These are phyloP conservation scores for Nesometra sesokonis DNA, from an alignment of 35 echinoderm and acorn worm species.

Conservation along the genomic window DNA sequence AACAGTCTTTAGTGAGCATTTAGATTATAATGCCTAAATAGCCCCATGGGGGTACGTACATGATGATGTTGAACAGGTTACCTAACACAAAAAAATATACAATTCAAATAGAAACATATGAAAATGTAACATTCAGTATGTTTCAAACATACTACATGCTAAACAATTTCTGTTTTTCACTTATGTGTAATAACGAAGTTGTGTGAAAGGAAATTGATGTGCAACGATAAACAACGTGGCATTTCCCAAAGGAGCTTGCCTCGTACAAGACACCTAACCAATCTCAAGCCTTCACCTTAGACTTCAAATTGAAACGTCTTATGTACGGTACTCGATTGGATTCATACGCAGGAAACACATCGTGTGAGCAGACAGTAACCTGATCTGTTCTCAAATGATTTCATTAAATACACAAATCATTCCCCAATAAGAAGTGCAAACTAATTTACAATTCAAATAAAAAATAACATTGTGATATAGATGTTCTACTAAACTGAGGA, in stretches of 20 bases:
- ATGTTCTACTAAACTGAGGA: background rate
- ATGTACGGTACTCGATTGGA: background rate
- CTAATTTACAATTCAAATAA: no score
- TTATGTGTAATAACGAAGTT: background rate
- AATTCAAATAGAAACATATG: no score
- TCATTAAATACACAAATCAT: background rate
- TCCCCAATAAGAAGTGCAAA: background rate
- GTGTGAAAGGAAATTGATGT: background rate
- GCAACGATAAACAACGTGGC: background rate
- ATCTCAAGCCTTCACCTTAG: background rate
- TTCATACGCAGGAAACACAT: background rate
- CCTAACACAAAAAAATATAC: no score
- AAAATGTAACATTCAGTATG: background rate
- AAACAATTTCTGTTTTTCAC: background rate
- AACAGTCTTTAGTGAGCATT: no score
- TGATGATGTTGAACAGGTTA: no score
- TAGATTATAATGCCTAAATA: no score
- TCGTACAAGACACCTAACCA: background rate
- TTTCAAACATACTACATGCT: background rate
- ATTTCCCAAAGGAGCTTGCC: background rate
- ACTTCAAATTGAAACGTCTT: background rate
- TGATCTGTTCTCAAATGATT: background rate
- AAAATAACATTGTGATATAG: background rate
- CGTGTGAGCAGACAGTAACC: background rate
- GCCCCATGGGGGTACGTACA: no score